phyloP scores from a whole-genome alignment of 2,888 invertebrate genomes.

The Vannuccia rotundouncinata region DNA sequence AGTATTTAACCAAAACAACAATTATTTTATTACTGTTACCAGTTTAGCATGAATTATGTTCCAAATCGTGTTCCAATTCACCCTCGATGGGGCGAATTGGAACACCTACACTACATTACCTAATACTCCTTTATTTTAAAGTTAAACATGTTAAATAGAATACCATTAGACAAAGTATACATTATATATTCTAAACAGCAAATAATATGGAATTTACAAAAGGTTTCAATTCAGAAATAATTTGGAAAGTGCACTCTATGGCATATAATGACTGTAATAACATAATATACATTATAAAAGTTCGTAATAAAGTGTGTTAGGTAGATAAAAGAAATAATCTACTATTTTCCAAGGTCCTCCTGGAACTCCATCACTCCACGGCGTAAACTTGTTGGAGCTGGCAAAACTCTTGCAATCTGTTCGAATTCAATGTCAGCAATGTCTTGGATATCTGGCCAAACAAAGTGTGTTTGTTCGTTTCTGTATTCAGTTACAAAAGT shows the following conservation, averaged over 20 bases:
- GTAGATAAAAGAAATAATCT: not conserved
- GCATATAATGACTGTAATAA: not conserved
- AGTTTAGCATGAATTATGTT: not conserved
- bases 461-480: not conserved
- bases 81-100: not conserved
- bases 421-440: not conserved
- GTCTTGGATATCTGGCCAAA: not conserved
- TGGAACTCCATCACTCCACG: not conserved
- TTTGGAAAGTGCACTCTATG: not conserved
- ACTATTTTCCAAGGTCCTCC: not conserved
- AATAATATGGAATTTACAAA: not conserved
- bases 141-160: not conserved
- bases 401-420: not conserved
- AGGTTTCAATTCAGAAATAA: not conserved
- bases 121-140: not conserved
- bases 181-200: not conserved
- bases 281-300: not conserved
- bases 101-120: not conserved
- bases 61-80: not conserved
- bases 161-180: not conserved
- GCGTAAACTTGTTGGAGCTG: not conserved
- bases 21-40: slow-evolving; percentile 22
- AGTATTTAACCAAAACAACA: slow-evolving; percentile 23
- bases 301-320: not conserved
- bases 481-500: not conserved